Conservation (phyloP, 2,113 vertebrate genomes). For the Pseudorhombus dupliciocellatus region DNA sequence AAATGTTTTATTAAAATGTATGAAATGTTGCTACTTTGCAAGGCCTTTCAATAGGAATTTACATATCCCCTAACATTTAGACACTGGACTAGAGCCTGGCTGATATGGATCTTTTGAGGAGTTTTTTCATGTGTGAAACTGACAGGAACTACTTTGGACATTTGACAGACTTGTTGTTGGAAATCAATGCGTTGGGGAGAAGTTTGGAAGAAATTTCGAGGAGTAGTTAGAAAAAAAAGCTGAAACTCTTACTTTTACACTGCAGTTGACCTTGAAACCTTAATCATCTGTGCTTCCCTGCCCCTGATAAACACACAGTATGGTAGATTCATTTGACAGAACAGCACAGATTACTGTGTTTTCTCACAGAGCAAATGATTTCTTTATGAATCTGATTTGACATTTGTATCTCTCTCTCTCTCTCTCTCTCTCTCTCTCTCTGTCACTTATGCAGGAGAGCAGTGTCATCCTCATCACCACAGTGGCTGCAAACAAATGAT, state of each 20-base stretch:
- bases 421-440: constrained; percentile 33
- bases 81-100: too few relatives aligned
- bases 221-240: too few relatives aligned
- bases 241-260: neutral
- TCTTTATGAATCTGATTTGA: neutral
- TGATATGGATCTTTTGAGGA: neutral
- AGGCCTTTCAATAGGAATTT: neutral
- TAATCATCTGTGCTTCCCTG: neutral
- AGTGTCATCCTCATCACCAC: constrained; percentile 45
- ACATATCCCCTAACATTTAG: neutral
- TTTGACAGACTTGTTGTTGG: too few relatives aligned
- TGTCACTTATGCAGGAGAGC: constrained; percentile 54
- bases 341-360: neutral
- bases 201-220: too few relatives aligned
- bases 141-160: too few relatives aligned
- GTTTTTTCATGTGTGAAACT: too few relatives aligned
- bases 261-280: neutral
- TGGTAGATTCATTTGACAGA: neutral
- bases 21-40: neutral
- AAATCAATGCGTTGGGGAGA: too few relatives aligned
- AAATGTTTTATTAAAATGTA: neutral
- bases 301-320: neutral
- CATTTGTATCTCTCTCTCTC: constrained; percentile 27
- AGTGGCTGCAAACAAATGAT: constrained; percentile 56
- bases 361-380: neutral